Percentiles rank a stretch among this genome's conserved stretches.
Conservation (phyloP, 2,113 vertebrate species). For the Peromyscus californicus region DNA sequence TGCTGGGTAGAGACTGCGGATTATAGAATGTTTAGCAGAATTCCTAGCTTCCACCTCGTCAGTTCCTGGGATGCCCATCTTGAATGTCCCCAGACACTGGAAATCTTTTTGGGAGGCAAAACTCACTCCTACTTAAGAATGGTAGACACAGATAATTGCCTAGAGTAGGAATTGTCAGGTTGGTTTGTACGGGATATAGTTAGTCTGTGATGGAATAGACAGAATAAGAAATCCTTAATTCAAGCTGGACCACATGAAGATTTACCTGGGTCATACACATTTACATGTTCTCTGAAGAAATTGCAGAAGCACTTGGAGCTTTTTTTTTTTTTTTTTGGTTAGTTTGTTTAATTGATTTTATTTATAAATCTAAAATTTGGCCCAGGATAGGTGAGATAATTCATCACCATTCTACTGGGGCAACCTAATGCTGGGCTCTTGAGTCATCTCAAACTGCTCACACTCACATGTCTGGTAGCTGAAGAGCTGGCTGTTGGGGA, state of each 20-base stretch:
- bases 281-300: slow-evolving; percentile 34
- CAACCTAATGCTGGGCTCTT: not conserved
- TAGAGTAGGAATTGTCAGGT: not conserved
- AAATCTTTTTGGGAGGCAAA: not conserved
- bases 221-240: slow-evolving; percentile 49
- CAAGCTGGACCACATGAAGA: slow-evolving; percentile 7
- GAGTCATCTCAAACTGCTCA: not conserved
- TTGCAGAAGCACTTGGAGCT: slow-evolving; percentile 22
- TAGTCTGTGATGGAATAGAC: not conserved
- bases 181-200: not conserved
- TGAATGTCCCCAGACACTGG: not conserved
- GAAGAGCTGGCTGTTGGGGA: not conserved
- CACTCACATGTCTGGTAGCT: not conserved
- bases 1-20: not conserved
- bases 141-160: not conserved
- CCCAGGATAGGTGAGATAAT: not conserved
- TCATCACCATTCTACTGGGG: not conserved
- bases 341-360: slow-evolving; percentile 42
- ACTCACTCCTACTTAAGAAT: slow-evolving; percentile 4
- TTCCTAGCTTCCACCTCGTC: not conserved
- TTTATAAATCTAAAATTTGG: slow-evolving; percentile 41
- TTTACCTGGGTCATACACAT: not conserved
- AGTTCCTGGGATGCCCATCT: not conserved
- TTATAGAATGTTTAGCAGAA: not conserved
- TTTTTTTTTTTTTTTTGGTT: not conserved